These are phyloP conservation scores for Chromobotia macracanthus DNA, from an alignment of 2,797 vertebrate genomes.

Conservation along the genomic window DNA sequence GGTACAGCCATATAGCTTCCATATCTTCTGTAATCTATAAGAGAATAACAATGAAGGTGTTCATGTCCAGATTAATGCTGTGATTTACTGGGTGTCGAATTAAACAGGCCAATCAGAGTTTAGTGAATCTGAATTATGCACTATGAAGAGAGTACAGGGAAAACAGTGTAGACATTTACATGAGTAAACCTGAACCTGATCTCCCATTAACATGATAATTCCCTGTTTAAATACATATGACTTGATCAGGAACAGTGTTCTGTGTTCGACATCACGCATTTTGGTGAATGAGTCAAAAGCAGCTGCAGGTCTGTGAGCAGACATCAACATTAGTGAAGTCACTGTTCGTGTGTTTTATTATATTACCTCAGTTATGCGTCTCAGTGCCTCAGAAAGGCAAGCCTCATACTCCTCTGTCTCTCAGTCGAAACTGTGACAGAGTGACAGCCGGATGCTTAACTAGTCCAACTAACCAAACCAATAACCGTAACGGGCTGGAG, in stretches of 20 bases:
- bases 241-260: background rate
- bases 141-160: no score
- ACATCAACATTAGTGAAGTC: conserved; percentile 17
- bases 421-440: conserved; percentile 45
- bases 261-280: background rate
- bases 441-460: conserved; percentile 31
- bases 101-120: background rate
- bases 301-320: conserved; percentile 19
- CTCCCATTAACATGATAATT: background rate
- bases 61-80: background rate
- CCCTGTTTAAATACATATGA: background rate
- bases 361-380: conserved; percentile 50
- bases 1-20: conserved; percentile 98
- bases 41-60: background rate
- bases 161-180: no score
- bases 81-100: background rate
- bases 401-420: conserved; percentile 66
- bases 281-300: no score
- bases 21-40: conserved; percentile 73
- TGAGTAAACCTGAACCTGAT: background rate
- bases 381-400: conserved; percentile 66
- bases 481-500: background rate
- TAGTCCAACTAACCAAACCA: conserved; percentile 38
- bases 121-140: background rate
- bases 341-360: background rate